Percentiles rank a stretch among this genome's conserved stretches.
Evolutionary conservation across 2,888 invertebrate species (phyloP).

Genomic region (Bursaphelenchus okinawaensis): DNA sequence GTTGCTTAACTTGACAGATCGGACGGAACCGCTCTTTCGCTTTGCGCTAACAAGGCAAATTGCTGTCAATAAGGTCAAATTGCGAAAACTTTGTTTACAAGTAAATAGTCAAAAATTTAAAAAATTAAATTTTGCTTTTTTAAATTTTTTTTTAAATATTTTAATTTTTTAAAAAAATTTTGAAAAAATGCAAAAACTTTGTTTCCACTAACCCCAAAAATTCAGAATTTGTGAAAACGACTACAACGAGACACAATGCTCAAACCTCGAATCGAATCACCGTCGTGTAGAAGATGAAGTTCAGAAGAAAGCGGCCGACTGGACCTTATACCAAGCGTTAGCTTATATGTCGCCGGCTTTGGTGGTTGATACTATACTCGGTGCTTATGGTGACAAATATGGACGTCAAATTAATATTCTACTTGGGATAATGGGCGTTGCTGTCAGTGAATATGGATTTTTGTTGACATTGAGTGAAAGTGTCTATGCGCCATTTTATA

Average conservation of each 20-base stretch:
- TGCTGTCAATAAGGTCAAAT: too few species aligned
- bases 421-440: constrained; percentile 32
- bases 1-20: too few species aligned
- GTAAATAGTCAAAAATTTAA: too few species aligned
- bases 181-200: too few species aligned
- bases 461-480: constrained; percentile 31
- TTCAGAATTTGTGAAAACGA: constrained; percentile 35
- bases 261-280: constrained; percentile 16
- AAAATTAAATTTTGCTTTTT: neutral
- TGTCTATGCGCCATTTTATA: constrained; percentile 33
- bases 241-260: constrained; percentile 22
- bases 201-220: too few species aligned
- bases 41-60: too few species aligned
- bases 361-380: constrained; percentile 34
- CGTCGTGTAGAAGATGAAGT: constrained; percentile 31
- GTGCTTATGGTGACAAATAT: constrained; percentile 38
- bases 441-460: constrained; percentile 32
- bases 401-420: constrained; percentile 38
- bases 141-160: constrained; percentile 1
- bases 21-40: too few species aligned
- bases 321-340: constrained; percentile 31
- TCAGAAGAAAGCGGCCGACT: constrained; percentile 31
- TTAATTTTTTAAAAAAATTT: too few species aligned
- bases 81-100: too few species aligned
- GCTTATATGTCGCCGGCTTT: constrained; percentile 24